These are phyloP conservation scores for Metaphire vulgaris DNA, from an alignment of 1,140 invertebrate species.

Conservation along the genomic window DNA sequence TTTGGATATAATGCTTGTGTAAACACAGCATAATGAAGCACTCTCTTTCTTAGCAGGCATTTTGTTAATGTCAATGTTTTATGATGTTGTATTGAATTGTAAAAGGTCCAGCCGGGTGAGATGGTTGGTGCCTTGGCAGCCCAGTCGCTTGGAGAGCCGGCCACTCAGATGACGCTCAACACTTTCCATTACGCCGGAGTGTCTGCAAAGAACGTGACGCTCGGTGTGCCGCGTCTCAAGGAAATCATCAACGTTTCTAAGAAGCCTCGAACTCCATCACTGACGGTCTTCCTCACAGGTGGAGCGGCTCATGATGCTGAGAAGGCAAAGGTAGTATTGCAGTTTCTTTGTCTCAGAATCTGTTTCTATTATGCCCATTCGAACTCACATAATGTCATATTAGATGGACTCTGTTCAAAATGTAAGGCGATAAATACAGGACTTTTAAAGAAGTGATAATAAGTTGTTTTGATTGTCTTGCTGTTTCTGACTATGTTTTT, in stretches of 20 bases:
- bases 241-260: constrained; percentile 99
- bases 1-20: no score
- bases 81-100: constrained; percentile 28
- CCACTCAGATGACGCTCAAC: constrained; percentile 99
- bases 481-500: no score
- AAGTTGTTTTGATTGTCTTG: neutral
- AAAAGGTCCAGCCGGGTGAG: constrained; percentile 81
- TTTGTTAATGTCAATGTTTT: no score
- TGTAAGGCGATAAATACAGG: no score
- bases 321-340: constrained; percentile 72
- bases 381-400: no score
- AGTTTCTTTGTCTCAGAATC: no score
- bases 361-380: no score
- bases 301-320: constrained; percentile 90
- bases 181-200: constrained; percentile 99
- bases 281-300: constrained; percentile 94
- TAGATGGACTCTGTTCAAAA: no score
- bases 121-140: constrained; percentile 99
- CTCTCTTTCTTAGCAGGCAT: no score
- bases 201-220: constrained; percentile 98
- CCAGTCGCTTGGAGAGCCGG: constrained; percentile 96
- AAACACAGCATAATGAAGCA: no score
- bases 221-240: constrained; percentile 86
- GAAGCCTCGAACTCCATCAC: constrained; percentile 95
- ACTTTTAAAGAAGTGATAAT: no score